Evolutionary conservation across 1,140 invertebrate genomes (phyloP).

Genomic region (Lordiphosa mommai): DNA sequence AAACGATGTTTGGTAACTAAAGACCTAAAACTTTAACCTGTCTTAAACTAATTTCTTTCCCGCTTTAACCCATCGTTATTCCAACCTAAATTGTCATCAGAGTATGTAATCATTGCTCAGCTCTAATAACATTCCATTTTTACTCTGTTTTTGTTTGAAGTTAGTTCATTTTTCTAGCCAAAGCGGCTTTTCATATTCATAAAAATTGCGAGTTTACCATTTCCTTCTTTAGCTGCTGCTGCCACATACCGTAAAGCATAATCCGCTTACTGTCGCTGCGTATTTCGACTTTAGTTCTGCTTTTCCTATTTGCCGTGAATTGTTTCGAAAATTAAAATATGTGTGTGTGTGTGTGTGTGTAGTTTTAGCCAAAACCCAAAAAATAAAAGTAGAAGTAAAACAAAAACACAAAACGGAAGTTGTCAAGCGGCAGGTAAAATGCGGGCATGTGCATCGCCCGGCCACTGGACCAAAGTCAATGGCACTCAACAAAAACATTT

Average conservation of each 20-base stretch:
- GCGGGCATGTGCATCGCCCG: conserved; percentile 35
- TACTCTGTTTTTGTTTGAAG: conserved; percentile 59
- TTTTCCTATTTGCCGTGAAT: conserved; percentile 43
- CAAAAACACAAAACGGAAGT: conserved; percentile 19
- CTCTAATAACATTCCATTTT: conserved; percentile 53
- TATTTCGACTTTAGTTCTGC: conserved; percentile 35
- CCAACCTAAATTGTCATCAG: not conserved
- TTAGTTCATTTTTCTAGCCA: conserved; percentile 63
- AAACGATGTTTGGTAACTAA: no score
- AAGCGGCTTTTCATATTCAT: conserved; percentile 75
- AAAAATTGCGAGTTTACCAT: conserved; percentile 70
- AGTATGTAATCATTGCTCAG: conserved; percentile 57
- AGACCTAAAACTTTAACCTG: no score
- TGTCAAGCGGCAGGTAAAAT: conserved; percentile 32
- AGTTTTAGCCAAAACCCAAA: conserved; percentile 24
- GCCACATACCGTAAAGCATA: conserved; percentile 45
- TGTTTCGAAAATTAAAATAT: conserved; percentile 75
- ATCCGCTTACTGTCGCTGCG: conserved; percentile 62
- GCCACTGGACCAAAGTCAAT: conserved; percentile 51
- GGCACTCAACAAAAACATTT: conserved; percentile 75
- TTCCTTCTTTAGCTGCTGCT: conserved; percentile 13
- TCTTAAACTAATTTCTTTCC: no score
- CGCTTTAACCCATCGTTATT: no score
- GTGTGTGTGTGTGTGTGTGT: conserved; percentile 43
- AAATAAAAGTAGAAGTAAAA: conserved; percentile 23